These are phyloP conservation scores for Nicator chloris DNA, from an alignment of 2,113 vertebrate species.

Conservation along the genomic window DNA sequence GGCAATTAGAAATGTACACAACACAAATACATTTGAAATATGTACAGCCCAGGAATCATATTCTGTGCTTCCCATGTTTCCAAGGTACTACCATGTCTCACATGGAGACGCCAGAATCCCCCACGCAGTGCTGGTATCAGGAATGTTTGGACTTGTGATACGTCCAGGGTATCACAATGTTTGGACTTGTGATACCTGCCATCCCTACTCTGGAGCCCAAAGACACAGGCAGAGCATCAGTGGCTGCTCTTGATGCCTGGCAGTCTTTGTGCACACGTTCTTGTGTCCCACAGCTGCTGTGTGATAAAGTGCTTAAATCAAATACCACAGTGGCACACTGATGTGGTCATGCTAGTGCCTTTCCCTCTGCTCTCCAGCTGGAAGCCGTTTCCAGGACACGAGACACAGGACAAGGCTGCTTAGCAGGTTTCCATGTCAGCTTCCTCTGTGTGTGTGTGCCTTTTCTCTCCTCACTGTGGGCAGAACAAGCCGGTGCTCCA, in stretches of 20 bases:
- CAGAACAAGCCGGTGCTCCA: not conserved
- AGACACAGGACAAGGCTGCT: not conserved
- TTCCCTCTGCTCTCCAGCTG: not conserved
- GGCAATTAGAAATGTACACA: not conserved
- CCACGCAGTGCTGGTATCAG: accelerated
- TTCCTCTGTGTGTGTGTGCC: not conserved
- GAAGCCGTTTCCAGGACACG: not conserved
- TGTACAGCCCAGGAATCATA: not conserved
- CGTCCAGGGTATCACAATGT: not conserved
- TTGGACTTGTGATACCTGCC: not conserved
- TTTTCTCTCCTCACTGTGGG: not conserved
- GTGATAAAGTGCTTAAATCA: not conserved
- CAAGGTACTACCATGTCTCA: not conserved
- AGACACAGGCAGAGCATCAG: not conserved
- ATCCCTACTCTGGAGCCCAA: not conserved
- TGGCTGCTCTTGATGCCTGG: not conserved
- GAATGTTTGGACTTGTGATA: not conserved
- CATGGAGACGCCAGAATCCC: not conserved
- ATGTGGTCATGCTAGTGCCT: not conserved
- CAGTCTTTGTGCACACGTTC: not conserved
- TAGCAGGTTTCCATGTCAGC: not conserved
- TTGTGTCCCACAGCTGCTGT: not conserved
- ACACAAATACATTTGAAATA: not conserved
- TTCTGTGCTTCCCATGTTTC: not conserved
- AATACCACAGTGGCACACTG: not conserved